Evolutionary conservation across 2,113 vertebrate genomes (phyloP).

Genomic region (Scortum barcoo): DNA sequence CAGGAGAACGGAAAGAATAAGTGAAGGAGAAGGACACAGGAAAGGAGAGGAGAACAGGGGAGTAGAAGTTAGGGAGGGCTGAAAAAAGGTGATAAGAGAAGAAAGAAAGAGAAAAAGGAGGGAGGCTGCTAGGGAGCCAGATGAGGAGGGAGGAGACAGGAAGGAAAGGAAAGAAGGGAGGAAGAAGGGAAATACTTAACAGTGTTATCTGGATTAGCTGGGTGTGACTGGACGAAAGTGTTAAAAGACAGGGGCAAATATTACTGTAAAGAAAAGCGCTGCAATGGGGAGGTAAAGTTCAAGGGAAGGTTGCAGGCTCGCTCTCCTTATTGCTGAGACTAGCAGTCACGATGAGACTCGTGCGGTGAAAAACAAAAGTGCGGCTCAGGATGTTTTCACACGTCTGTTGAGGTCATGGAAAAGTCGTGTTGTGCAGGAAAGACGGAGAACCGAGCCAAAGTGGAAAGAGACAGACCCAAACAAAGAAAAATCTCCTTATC

Average conservation of each 20-base stretch:
- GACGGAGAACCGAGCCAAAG: neutral
- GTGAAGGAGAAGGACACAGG: no score
- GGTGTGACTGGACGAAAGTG: conserved; percentile 5
- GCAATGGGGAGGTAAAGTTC: neutral
- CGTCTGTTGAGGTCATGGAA: neutral
- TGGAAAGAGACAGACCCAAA: neutral
- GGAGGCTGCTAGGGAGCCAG: neutral
- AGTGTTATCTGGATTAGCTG: neutral
- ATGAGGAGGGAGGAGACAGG: conserved; percentile 23
- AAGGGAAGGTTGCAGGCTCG: neutral
- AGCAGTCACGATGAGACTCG: neutral
- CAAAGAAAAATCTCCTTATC: neutral
- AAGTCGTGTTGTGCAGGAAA: conserved; percentile 17
- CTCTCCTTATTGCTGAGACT: neutral
- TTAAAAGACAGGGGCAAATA: conserved; percentile 24
- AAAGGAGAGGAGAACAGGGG: neutral
- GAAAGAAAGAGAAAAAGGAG: neutral
- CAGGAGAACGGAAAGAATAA: neutral
- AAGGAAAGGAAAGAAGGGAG: conserved; percentile 22
- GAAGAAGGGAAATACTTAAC: conserved; percentile 13
- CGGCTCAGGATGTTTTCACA: neutral
- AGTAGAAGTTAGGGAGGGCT: neutral
- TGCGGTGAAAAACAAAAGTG: neutral
- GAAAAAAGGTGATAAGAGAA: neutral
- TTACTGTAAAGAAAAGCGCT: neutral